phyloP scores from a whole-genome alignment of 2,113 vertebrate genomes.

The Laticauda laticaudata region DNA sequence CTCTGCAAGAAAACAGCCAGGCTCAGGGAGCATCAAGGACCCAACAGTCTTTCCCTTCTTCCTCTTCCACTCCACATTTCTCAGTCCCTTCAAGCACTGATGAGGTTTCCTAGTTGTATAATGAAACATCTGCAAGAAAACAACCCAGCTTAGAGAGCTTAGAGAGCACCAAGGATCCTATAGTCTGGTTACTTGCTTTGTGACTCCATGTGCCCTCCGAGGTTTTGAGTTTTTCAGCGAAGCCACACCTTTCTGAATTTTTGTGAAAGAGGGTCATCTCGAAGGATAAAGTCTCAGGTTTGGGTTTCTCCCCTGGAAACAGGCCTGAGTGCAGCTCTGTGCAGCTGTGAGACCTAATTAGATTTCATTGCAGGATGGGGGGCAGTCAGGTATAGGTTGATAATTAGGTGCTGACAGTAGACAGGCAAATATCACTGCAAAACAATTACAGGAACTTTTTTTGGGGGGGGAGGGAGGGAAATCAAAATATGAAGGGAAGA shows the following conservation, averaged over 20 bases:
- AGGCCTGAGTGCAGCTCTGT: neutral
- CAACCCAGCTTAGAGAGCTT: neutral
- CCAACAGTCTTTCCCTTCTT: neutral
- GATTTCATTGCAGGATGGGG: neutral
- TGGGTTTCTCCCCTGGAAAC: neutral
- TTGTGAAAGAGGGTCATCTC: neutral
- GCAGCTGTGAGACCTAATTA: neutral
- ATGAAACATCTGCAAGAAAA: neutral
- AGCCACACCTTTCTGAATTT: no score
- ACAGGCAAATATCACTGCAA: neutral
- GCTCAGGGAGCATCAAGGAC: neutral
- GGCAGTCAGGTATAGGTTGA: constrained; percentile 7
- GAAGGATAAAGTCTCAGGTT: no score
- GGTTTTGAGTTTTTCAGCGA: neutral
- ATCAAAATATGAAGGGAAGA: neutral
- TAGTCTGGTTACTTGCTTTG: neutral
- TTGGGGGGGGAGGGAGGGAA: neutral
- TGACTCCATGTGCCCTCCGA: neutral
- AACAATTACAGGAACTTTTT: neutral
- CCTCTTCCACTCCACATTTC: neutral
- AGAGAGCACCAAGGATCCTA: neutral
- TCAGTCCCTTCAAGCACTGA: neutral
- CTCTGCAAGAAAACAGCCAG: neutral
- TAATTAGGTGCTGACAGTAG: constrained; percentile 18
- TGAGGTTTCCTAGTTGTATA: neutral